phyloP scores from a whole-genome alignment of 2,888 invertebrate species.

The Meteorus colon region DNA sequence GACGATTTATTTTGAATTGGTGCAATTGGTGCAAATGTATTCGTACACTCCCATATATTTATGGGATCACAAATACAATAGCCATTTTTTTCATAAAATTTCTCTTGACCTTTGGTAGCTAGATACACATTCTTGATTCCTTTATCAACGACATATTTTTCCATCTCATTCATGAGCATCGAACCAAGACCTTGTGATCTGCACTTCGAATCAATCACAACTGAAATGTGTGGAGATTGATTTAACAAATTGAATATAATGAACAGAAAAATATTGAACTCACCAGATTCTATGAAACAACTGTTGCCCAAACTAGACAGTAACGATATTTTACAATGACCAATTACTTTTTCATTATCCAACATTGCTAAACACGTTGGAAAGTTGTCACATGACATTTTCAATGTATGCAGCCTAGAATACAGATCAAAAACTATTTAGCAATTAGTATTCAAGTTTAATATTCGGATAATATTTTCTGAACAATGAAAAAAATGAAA shows the following conservation, averaged over 20 bases:
- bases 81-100: constrained; percentile 84
- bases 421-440: constrained; percentile 3
- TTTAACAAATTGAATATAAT: not conserved
- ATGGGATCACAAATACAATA: constrained; percentile 82
- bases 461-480: constrained; percentile 4
- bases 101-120: constrained; percentile 84
- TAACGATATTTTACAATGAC: constrained; percentile 86
- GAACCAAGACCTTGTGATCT: constrained; percentile 87
- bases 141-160: constrained; percentile 80
- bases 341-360: constrained; percentile 77
- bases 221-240: constrained; percentile 68
- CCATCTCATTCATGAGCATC: constrained; percentile 82
- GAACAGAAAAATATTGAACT: constrained; percentile 32
- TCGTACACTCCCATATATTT: constrained; percentile 64
- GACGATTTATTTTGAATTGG: not conserved
- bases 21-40: constrained; percentile 49
- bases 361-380: constrained; percentile 84
- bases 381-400: constrained; percentile 82
- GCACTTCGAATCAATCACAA: constrained; percentile 82
- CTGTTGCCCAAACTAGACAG: constrained; percentile 82
- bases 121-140: constrained; percentile 80
- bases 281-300: constrained; percentile 85
- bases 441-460: constrained; percentile 33
- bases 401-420: constrained; percentile 80
- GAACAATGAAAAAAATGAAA: constrained; percentile 26